Evolutionary conservation across 2,113 vertebrate species (phyloP), one percentile per base, ranked within the genome.

Genomic region (Columbina picui): DNA sequence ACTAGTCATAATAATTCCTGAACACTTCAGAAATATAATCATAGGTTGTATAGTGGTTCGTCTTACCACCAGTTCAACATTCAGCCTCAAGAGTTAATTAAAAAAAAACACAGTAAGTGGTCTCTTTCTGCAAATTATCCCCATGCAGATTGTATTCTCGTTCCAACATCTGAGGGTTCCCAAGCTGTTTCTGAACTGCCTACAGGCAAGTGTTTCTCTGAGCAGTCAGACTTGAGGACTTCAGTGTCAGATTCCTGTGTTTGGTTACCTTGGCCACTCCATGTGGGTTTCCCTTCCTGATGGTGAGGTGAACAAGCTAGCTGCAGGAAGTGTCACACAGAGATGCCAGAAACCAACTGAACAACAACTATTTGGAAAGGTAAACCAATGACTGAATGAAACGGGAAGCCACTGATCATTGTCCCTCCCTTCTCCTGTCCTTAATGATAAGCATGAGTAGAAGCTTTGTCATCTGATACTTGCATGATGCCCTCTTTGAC

Each of bases 361-460:
- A 89, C 91, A 95, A 55, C 87, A 95, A 61, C 5, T 14, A 73
- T 91, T 57, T 91, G 57, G 65, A 89, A 91, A 87, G 69, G 87
- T 71, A 76, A 93, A 74, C 69, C 69, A 41, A 29, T 79, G 91
- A 79, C 27, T 76, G 53, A 73, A 82, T 49, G n/a, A 82, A 94
- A 94, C 75, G 53, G 75, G 77, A 96, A 95, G 84, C 81, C 89
- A 87, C 93, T 89, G 91, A 91, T 71, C 47, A 71, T 94, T 89
- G 87, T 73, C 81, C 74, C 36, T 60, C 36, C 81, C 84, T 94
- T 89, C 68, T 86, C 25, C 73, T 79, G 16, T 41, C 57, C 80
- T 89, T 88, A 92, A 81, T 77, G 88, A 67, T 95, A 95, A 96
- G 60, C 84, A 47, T 95, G 93, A 96, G 47, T 75, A 84, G 52